Percentiles rank a stretch among this genome's conserved stretches.
These are phyloP conservation scores for Diabrotica virgifera DNA, from an alignment of 1,140 invertebrate species.

Conservation along the genomic window DNA sequence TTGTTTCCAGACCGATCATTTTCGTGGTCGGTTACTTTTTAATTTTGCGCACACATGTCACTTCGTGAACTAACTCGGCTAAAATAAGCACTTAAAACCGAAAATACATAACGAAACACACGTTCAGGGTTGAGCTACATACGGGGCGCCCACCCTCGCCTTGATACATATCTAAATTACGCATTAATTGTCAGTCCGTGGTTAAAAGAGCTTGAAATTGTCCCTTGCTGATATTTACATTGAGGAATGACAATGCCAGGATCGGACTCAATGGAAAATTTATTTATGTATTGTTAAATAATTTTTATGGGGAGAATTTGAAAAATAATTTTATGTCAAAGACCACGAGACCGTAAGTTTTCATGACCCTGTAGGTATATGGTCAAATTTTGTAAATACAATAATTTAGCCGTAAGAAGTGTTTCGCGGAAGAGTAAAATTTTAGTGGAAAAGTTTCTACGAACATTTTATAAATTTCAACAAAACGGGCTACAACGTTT, in stretches of 20 bases:
- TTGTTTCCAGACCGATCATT: slow-evolving; percentile 16
- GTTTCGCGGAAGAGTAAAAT: too few species aligned
- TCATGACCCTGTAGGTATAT: too few species aligned
- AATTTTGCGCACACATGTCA: slow-evolving; percentile 15
- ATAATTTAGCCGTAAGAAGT: too few species aligned
- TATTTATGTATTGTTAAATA: too few species aligned
- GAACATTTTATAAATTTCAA: too few species aligned
- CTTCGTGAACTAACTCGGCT: background rate
- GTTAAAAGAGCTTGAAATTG: slow-evolving; percentile 50
- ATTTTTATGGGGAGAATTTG: too few species aligned
- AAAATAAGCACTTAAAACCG: slow-evolving; percentile 18
- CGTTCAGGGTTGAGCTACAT: background rate
- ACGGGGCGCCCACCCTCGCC: background rate
- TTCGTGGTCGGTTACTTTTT: slow-evolving; percentile 12
- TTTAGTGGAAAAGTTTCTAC: too few species aligned
- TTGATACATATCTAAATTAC: slow-evolving; percentile 48
- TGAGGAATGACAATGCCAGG: slow-evolving; percentile 22
- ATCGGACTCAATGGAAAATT: background rate
- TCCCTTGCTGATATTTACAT: slow-evolving; percentile 45
- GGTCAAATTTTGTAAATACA: too few species aligned
- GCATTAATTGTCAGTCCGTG: slow-evolving; percentile 46
- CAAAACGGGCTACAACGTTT: too few species aligned
- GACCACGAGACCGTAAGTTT: too few species aligned
- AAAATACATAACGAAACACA: slow-evolving; percentile 8
- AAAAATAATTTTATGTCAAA: too few species aligned